Evolutionary conservation across 1,140 invertebrate species (phyloP).

Genomic region (Linepithema humile): DNA sequence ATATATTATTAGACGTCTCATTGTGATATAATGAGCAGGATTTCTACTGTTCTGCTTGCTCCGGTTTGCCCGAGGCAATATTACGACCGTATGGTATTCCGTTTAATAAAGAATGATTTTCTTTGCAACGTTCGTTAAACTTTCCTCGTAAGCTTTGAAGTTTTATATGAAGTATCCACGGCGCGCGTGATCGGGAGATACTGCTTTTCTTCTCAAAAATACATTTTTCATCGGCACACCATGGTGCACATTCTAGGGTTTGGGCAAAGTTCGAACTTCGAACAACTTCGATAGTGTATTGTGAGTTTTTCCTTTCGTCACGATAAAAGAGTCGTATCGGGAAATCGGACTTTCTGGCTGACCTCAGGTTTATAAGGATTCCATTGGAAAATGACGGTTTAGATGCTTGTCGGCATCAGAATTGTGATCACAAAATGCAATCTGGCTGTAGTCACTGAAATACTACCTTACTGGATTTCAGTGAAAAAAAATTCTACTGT

Average conservation of each 20-base stretch:
- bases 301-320: slow-evolving; percentile 35
- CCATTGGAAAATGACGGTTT: slow-evolving; percentile 3
- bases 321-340: slow-evolving; percentile 27
- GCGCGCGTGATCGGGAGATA: not conserved
- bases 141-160: not conserved
- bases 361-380: not conserved
- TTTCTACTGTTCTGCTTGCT: not conserved
- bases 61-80: not conserved
- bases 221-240: slow-evolving; percentile 41
- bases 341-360: slow-evolving; percentile 33
- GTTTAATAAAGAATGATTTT: slow-evolving; percentile 9
- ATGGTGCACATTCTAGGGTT: not conserved
- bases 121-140: not conserved
- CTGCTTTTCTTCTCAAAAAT: not conserved
- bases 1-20: slow-evolving; percentile 11
- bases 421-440: not conserved
- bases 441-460: too few species aligned
- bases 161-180: not conserved
- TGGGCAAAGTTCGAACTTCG: slow-evolving; percentile 19
- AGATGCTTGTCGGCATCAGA: not conserved
- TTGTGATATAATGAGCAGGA: not conserved
- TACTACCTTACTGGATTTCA: too few species aligned
- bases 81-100: not conserved
- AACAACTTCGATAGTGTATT: not conserved
- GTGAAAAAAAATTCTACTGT: too few species aligned